Evolutionary conservation across 2,888 invertebrate genomes (phyloP).

Genomic region (Bhutanitis thaidina): DNA sequence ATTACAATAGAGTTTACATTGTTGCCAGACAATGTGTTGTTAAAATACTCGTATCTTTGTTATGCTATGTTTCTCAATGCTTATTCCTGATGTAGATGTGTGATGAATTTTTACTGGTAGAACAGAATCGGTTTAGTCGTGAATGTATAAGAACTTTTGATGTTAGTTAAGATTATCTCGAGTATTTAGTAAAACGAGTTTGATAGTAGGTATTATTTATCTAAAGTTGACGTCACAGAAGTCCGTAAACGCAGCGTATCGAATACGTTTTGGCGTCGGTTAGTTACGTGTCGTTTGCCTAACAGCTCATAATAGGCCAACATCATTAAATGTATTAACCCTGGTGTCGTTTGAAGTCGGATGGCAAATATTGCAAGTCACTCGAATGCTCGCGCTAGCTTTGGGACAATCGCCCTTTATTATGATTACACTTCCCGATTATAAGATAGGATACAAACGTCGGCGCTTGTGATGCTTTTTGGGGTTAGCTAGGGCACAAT

Average conservation of each 20-base stretch:
- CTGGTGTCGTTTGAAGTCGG: conserved; percentile 55
- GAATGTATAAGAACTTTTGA: too few species aligned
- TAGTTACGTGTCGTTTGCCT: conserved; percentile 72
- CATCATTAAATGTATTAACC: conserved; percentile 76
- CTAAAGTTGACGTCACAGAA: conserved; percentile 43
- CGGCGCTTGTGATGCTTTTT: conserved; percentile 38
- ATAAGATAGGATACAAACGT: conserved; percentile 40
- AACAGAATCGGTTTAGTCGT: too few species aligned
- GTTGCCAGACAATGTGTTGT: too few species aligned
- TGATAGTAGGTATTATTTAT: too few species aligned
- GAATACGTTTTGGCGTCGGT: conserved; percentile 68
- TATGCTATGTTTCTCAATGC: too few species aligned
- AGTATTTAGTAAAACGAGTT: too few species aligned
- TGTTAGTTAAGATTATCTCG: too few species aligned
- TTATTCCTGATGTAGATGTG: too few species aligned
- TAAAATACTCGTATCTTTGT: too few species aligned
- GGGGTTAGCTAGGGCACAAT: conserved; percentile 27
- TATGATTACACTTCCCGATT: conserved; percentile 42
- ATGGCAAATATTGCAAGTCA: conserved; percentile 68
- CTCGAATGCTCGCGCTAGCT: conserved; percentile 24
- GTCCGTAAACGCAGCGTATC: conserved; percentile 65
- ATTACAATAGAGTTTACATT: too few species aligned
- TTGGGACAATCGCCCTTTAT: conserved; percentile 38
- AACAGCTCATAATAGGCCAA: conserved; percentile 70
- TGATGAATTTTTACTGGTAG: too few species aligned